Percentiles rank a stretch among this genome's conserved stretches.
Conservation (phyloP, 2,797 vertebrate genomes). For the Microtus californicus region DNA sequence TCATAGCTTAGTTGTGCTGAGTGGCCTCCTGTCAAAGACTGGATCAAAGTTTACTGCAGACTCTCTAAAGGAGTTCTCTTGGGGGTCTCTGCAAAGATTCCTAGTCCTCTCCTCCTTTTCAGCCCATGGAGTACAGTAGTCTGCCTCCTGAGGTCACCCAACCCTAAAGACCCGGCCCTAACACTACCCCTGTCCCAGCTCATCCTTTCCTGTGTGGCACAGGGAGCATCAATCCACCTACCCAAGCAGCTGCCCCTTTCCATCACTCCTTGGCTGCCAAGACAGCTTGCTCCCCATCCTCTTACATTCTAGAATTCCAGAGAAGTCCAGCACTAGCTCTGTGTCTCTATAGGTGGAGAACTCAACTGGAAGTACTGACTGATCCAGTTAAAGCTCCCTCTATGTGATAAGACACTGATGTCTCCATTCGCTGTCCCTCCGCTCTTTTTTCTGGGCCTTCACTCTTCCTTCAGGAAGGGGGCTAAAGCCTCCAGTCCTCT, state of each 20-base stretch:
- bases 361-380: background rate
- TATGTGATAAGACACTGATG: background rate
- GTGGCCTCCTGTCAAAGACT: rapidly evolving
- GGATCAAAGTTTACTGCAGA: background rate
- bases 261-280: background rate
- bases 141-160: background rate
- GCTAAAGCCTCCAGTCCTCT: background rate
- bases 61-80: background rate
- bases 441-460: background rate
- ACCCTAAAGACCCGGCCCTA: background rate
- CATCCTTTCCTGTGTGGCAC: background rate
- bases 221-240: background rate
- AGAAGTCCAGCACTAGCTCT: background rate
- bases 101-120: no score
- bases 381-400: background rate
- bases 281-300: background rate
- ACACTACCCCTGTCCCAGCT: background rate
- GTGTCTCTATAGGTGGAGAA: background rate
- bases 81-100: background rate
- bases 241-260: no score
- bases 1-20: background rate
- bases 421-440: background rate
- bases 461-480: no score
- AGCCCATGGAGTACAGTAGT: background rate
- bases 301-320: background rate